Evolutionary conservation across 1,140 invertebrate species (phyloP), one percentile per base, ranked within the genome.

Genomic region (Drosophila malerkotliana): DNA sequence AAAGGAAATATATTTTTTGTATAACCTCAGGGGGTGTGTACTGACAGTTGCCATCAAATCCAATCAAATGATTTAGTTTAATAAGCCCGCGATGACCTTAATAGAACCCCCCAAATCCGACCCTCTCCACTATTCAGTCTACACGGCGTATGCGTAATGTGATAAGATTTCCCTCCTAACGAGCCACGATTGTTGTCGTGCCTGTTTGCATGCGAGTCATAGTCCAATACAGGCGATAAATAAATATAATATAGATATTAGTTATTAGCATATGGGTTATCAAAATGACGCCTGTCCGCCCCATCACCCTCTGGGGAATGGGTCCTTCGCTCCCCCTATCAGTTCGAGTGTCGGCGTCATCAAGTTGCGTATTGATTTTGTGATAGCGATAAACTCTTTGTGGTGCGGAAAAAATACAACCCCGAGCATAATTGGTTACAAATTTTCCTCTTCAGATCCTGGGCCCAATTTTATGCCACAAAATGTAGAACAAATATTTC

Each of bases 191-290:
- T 64, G 77, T 72, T 64, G 44, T 66, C 78, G 78, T 79, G 83
- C 9, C 8, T 72, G 77, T 72, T 71, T 66, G 81, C 81, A 80
- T 74, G 73, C 61, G 64, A 69, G 51, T 49, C 66, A 56, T 41
- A 62, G 48, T 73, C 62, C 63, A 84, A 80, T 74, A 84, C 66
- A 83, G 79, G 80, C 74, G 73, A 85, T 88, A 85, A 82, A 88
- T 88, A 85, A 88, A 85, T 88, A 87, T 88, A 87, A 82, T 87
- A 79, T 66, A 72, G 74, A 87, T 88, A 87, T 87, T 87, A 79
- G 78, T 79, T 87, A 87, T 87, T 87, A 87, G 83, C 82, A 79
- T 87, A 82, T 88, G 83, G 82, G 64, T 87, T 87, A 85, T 85
- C 69, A 59, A 51, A 48, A 45, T 54, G 61, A 67, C 73, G 72